These are phyloP conservation scores for Drosophila anceps DNA, from an alignment of 2,888 invertebrate genomes.

Conservation along the genomic window DNA sequence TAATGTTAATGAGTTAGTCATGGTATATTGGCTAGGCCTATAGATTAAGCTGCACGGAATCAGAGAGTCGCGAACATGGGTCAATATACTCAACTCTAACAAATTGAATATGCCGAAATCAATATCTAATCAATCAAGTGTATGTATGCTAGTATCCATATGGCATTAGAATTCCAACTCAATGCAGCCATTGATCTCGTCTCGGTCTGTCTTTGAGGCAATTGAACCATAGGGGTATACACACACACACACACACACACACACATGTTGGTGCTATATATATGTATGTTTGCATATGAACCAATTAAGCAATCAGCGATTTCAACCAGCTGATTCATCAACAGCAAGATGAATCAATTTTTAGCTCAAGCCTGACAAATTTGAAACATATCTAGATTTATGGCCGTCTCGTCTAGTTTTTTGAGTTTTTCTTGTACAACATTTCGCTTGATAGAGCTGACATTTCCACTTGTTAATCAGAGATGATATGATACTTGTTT, in stretches of 20 bases:
- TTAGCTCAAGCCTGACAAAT: slow-evolving; percentile 24
- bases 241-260: background rate
- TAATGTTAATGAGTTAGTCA: slow-evolving; percentile 67
- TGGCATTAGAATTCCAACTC: slow-evolving; percentile 2
- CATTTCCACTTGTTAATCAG: background rate
- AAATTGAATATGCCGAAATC: slow-evolving; percentile 1
- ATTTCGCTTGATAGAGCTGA: background rate
- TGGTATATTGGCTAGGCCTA: slow-evolving; percentile 44
- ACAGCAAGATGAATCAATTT: slow-evolving; percentile 8
- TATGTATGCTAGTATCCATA: background rate
- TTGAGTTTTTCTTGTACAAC: background rate
- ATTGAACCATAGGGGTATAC: background rate
- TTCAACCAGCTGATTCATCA: slow-evolving; percentile 38
- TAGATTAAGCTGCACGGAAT: slow-evolving; percentile 1
- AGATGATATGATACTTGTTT: background rate
- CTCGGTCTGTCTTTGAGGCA: slow-evolving; percentile 8
- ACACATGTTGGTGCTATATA: background rate
- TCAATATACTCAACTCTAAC: slow-evolving; percentile 13
- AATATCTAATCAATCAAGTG: slow-evolving; percentile 14
- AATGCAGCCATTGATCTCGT: slow-evolving; percentile 44
- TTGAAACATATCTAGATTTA: slow-evolving; percentile 18
- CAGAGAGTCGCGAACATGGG: background rate
- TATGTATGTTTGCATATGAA: slow-evolving; percentile 4
- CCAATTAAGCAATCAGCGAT: slow-evolving; percentile 44
- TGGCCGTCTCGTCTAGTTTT: background rate